Percentiles rank a stretch among this genome's conserved stretches.
These are phyloP conservation scores for Tapirus indicus DNA, from an alignment of 2,797 vertebrate species.

Conservation along the genomic window DNA sequence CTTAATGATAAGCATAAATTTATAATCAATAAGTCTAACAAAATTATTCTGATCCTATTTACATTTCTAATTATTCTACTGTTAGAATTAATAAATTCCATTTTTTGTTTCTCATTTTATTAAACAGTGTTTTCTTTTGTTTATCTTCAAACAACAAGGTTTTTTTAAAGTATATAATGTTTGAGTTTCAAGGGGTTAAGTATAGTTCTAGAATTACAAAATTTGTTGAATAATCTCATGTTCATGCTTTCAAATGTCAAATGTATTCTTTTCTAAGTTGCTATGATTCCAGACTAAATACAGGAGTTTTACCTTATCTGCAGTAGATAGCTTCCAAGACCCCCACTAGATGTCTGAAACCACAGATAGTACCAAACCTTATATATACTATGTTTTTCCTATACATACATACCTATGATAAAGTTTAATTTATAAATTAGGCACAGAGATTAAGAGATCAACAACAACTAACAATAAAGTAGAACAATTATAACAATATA, in stretches of 20 bases:
- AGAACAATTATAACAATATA: no score
- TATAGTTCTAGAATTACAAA: conserved; percentile 50
- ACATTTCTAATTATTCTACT: conserved; percentile 32
- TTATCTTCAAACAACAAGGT: conserved; percentile 6
- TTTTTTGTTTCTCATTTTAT: conserved; percentile 33
- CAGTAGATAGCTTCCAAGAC: no score
- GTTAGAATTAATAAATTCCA: conserved; percentile 9
- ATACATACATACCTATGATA: no score
- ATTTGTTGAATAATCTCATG: conserved; percentile 22
- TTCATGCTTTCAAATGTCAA: conserved; percentile 53
- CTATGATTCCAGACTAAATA: neutral
- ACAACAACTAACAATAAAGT: no score
- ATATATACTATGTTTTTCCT: no score
- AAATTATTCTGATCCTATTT: conserved; percentile 47
- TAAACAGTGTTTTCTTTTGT: neutral
- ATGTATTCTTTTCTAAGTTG: neutral
- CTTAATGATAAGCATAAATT: neutral
- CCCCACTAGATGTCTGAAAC: no score
- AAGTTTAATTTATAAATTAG: no score
- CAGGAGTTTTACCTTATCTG: no score
- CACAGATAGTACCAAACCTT: no score
- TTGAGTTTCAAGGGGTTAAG: neutral
- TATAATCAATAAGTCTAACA: conserved; percentile 25
- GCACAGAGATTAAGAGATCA: no score
- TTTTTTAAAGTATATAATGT: conserved; percentile 1